A percentile compares a stretch with the other conserved stretches of the same genome.
Conservation (phyloP, 1,140 invertebrate species). For the Halictus rubicundus region DNA sequence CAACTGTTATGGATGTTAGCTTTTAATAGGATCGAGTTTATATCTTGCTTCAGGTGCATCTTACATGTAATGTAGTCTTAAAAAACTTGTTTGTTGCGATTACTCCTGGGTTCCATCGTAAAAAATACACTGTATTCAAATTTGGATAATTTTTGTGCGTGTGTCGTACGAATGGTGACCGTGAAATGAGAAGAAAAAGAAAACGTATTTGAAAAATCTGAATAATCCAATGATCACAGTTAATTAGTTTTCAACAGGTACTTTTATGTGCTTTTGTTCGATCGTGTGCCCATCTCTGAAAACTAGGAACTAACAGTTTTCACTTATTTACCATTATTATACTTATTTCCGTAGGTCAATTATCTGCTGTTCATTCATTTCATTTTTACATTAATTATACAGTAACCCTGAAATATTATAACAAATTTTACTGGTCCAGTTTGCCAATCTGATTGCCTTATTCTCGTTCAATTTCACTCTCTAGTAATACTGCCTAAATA, state of each 20-base stretch:
- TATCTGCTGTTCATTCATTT: slow-evolving; percentile 32
- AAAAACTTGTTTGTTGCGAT: slow-evolving; percentile 9
- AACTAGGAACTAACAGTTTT: slow-evolving; percentile 72
- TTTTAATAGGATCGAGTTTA: slow-evolving; percentile 2
- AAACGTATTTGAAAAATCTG: neutral
- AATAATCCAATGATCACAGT: slow-evolving; percentile 46
- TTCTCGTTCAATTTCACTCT: slow-evolving; percentile 55
- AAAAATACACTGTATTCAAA: neutral
- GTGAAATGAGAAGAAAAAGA: neutral
- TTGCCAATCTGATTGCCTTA: slow-evolving; percentile 68
- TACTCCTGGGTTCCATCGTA: slow-evolving; percentile 19
- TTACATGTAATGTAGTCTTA: slow-evolving; percentile 8
- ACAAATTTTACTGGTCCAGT: slow-evolving; percentile 67
- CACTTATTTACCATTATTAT: slow-evolving; percentile 54
- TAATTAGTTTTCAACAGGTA: slow-evolving; percentile 47
- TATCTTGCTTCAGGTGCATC: slow-evolving; percentile 3
- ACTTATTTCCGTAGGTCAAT: slow-evolving; percentile 31
- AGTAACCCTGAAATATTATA: slow-evolving; percentile 66
- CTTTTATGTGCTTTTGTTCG: slow-evolving; percentile 47
- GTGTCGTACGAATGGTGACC: slow-evolving; percentile 8
- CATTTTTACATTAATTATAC: slow-evolving; percentile 48
- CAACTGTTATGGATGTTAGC: neutral
- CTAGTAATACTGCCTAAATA: slow-evolving; percentile 70
- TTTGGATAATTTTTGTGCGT: slow-evolving; percentile 39
- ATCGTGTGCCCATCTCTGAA: slow-evolving; percentile 65